Evolutionary conservation across 2,113 vertebrate species (phyloP), one percentile per base, ranked within the genome.

Genomic region (Pachypanchax playfairii): DNA sequence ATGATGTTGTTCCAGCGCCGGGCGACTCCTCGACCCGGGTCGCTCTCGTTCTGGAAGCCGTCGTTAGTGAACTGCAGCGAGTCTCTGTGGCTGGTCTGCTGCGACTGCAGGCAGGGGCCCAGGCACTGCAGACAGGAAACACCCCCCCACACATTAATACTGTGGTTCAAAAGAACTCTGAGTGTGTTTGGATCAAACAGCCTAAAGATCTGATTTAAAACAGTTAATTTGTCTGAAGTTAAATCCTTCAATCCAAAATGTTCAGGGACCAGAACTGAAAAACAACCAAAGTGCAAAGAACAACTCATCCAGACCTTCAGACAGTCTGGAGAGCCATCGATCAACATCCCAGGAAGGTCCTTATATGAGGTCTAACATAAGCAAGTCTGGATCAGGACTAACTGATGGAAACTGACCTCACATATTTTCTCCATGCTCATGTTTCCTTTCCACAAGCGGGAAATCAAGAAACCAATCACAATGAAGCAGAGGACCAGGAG

Each of bases 381-480:
- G n/a, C n/a, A n/a, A n/a, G n/a, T n/a, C n/a, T n/a, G n/a, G n/a
- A n/a, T n/a, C n/a, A n/a, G n/a, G n/a, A n/a, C n/a, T n/a, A n/a
- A n/a, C n/a, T n/a, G 22, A 35, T 15, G 15, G 9, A 58, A 31
- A 51, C 87, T 67, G 60, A 92, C 91, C 88, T 89, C 82, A 58
- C 89, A 90, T 25, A 91, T 38, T 63, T 91, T 91, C 39, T 86
- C 44, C 14, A 83, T 15, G 20, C 83, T 54, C 17, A 57, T 59
- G 22, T 86, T 87, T 54, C 83, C 87, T 31, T 84, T 90, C 75
- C 79, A 83, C 60, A 92, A 18, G 58, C 82, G 88, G 22, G 88
- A 91, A 52, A 93, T 50, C 54, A 94, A 43, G 67, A 93, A 82
- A 61, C 91, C 93, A 25, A 95, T 92, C 29, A 92, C 61, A 8